Conservation (phyloP, 2,888 invertebrate species). For the Diplolepis rosae region DNA sequence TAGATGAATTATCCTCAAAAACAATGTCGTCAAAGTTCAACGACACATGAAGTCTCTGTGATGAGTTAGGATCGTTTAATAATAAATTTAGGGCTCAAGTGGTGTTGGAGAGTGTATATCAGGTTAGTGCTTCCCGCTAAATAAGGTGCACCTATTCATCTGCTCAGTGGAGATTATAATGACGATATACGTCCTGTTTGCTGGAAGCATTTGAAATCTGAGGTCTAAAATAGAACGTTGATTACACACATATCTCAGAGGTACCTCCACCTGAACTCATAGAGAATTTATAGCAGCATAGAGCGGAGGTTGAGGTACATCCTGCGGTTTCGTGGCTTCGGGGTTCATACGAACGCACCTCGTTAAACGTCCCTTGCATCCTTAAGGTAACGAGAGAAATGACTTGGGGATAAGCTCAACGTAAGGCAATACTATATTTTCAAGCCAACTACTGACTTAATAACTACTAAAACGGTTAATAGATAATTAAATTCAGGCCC, state of each 20-base stretch:
- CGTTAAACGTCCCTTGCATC: constrained; percentile 1
- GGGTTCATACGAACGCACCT: background rate
- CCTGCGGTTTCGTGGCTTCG: background rate
- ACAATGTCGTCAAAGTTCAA: background rate
- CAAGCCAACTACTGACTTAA: constrained; percentile 37
- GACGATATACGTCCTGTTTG: background rate
- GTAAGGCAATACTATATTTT: constrained; percentile 30
- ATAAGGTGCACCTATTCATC: background rate
- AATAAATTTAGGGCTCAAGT: background rate
- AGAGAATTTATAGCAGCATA: background rate
- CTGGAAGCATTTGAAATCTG: background rate
- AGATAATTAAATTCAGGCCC: constrained; percentile 49
- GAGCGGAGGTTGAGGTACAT: background rate
- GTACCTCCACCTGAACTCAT: background rate
- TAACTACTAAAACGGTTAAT: constrained; percentile 49
- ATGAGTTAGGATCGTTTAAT: background rate
- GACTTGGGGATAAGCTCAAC: background rate
- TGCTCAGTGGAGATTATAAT: no score
- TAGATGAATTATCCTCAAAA: background rate
- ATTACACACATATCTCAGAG: background rate
- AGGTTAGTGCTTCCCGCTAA: background rate
- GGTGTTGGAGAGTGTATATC: background rate
- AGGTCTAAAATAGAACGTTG: background rate
- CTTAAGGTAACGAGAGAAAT: background rate
- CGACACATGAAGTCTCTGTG: background rate